Evolutionary conservation across 2,113 vertebrate genomes (phyloP).

Genomic region (Aviceda subcristata): DNA sequence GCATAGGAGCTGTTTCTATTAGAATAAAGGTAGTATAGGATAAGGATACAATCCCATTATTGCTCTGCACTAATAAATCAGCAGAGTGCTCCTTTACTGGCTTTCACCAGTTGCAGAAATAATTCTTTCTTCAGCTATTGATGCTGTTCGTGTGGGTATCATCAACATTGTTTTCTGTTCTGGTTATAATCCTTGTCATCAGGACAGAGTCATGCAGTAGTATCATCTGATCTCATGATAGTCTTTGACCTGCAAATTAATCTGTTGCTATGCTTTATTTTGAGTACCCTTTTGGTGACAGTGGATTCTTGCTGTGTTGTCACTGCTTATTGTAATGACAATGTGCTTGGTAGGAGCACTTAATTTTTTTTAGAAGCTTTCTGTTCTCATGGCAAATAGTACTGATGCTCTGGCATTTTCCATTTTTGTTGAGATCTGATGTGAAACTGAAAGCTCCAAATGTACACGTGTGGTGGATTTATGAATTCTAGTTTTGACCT

Average conservation of each 20-base stretch:
- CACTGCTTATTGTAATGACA: background rate
- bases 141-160: background rate
- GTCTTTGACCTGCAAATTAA: background rate
- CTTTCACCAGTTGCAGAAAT: background rate
- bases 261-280: background rate
- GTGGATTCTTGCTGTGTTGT: background rate
- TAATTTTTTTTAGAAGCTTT: background rate
- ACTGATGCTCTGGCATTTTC: background rate
- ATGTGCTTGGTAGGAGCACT: background rate
- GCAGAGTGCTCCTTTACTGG: background rate
- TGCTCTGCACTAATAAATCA: background rate
- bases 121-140: background rate
- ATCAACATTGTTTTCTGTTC: background rate
- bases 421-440: background rate
- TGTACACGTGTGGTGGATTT: background rate
- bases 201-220: background rate
- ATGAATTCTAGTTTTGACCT: background rate
- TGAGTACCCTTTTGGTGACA: background rate
- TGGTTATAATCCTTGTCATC: background rate
- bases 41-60: background rate
- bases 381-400: background rate
- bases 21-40: background rate
- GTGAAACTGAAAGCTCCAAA: slow-evolving; percentile 6
- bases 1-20: background rate
- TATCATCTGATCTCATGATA: background rate